These are phyloP conservation scores for Luehdorfia chinensis DNA, from an alignment of 1,140 invertebrate species.

Conservation along the genomic window DNA sequence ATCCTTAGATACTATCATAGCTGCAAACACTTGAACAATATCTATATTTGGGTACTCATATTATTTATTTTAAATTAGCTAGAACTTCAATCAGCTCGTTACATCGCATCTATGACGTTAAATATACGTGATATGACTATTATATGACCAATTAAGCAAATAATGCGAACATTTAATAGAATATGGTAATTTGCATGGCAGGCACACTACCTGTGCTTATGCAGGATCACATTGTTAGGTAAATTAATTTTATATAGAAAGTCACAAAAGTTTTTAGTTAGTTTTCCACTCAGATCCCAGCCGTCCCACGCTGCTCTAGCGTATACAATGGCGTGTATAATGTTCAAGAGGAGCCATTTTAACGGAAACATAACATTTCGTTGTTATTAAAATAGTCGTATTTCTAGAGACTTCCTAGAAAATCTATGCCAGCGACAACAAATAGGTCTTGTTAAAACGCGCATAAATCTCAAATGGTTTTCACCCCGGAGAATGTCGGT, in stretches of 20 bases:
- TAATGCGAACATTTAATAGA: constrained; percentile 11
- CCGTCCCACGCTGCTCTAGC: not conserved
- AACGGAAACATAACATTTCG: constrained; percentile 15
- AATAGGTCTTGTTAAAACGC: constrained; percentile 30
- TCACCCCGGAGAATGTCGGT: constrained; percentile 42
- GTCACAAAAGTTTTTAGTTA: constrained; percentile 4
- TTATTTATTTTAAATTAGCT: constrained; percentile 13
- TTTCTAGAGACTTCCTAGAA: constrained; percentile 22
- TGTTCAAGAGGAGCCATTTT: constrained; percentile 7
- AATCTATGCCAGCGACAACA: constrained; percentile 28
- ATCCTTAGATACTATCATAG: no score
- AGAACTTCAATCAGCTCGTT: constrained; percentile 12
- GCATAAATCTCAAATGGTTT: constrained; percentile 41
- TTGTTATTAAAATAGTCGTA: constrained; percentile 29
- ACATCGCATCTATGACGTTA: constrained; percentile 18
- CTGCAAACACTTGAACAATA: not conserved
- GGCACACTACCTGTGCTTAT: not conserved
- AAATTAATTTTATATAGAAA: constrained; percentile 11
- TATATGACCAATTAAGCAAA: constrained; percentile 4
- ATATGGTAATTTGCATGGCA: not conserved
- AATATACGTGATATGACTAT: constrained; percentile 18
- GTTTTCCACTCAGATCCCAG: constrained; percentile 4
- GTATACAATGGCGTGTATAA: constrained; percentile 10
- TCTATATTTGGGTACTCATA: not conserved
- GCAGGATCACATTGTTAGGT: not conserved